These are phyloP conservation scores for Australoheros facetus DNA, from an alignment of 2,797 vertebrate genomes.

Conservation along the genomic window DNA sequence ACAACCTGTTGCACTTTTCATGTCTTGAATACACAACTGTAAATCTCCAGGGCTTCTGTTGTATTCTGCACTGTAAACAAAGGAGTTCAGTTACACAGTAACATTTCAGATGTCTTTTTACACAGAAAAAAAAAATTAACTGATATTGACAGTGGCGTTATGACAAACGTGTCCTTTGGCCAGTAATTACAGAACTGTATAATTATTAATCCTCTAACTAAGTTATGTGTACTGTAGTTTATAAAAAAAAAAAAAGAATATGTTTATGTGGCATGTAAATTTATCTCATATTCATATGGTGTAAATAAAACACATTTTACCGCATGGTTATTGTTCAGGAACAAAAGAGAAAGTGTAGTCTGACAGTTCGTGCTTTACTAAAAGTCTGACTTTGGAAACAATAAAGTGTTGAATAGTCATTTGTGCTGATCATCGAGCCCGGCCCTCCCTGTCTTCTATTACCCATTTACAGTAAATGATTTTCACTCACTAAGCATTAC, in stretches of 20 bases:
- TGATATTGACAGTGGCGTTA: not conserved
- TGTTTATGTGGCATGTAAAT: conserved; percentile 21
- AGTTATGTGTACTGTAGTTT: not conserved
- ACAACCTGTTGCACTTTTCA: not conserved
- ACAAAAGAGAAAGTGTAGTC: conserved; percentile 36
- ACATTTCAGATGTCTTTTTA: conserved; percentile 15
- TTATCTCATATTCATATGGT: conserved; percentile 35
- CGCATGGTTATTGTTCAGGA: conserved; percentile 41
- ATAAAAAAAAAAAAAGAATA: not conserved
- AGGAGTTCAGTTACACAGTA: not conserved
- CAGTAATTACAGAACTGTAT: conserved; percentile 20
- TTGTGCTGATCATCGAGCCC: conserved; percentile 34
- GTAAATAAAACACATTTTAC: conserved; percentile 41
- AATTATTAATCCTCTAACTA: conserved; percentile 45
- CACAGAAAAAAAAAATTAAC: not conserved
- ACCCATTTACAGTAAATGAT: conserved; percentile 41
- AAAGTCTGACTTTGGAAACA: conserved; percentile 51
- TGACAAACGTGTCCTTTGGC: conserved; percentile 24
- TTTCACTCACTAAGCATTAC: conserved; percentile 46
- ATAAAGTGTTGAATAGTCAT: conserved; percentile 19
- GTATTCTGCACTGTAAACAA: not conserved
- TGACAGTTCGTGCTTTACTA: conserved; percentile 14
- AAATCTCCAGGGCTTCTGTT: not conserved
- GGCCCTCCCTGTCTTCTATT: conserved; percentile 24
- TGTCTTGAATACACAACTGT: not conserved